Evolutionary conservation across 2,888 invertebrate species (phyloP), one percentile per base, ranked within the genome.

Genomic region (Leptura quadrifasciata): DNA sequence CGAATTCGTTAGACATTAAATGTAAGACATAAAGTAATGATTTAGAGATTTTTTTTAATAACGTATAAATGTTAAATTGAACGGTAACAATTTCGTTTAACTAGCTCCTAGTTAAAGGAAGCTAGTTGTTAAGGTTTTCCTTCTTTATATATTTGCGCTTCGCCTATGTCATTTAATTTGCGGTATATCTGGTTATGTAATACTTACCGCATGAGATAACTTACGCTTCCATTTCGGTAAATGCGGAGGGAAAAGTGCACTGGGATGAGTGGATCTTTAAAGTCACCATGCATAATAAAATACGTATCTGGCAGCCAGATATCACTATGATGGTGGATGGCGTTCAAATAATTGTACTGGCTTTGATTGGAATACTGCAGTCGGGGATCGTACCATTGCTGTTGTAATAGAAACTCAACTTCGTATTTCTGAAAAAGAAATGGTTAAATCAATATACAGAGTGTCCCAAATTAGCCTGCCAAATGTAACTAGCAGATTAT

Each of bases 281-380:
- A 97, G 91, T 97, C 97, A 80, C 97, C 97, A 90, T 97, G 97
- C 95, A 97, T 97, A 89, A 97, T 97, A 91, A 97, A 97, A 90
- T 97, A 97, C 75, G 97, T 97, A 91, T 97, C 97, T 79, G 97
- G 97, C 86, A 97, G 92, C 97, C 97, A 97, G 88, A 97, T 95
- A 88, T 96, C 94, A 88, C 95, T 94, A 92, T 96, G 95, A 89
- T 97, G 97, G 89, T 97, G 97, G 87, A 97, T 95, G 82, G 96
- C 97, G 91, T 97, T 97, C 85, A 97, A 92, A 90, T 94, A 97
- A 87, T 95, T 95, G 91, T 95, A 96, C 87, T 94, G 93, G 84
- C 95, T 96, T 89, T 95, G 95, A 90, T 97, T 97, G 86, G 95
- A 95, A 91, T 97, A 97, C 84, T 94, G 93, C 85, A 97, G 91